phyloP scores from a whole-genome alignment of 1,140 invertebrate genomes.

The Ridgeia piscesae region DNA sequence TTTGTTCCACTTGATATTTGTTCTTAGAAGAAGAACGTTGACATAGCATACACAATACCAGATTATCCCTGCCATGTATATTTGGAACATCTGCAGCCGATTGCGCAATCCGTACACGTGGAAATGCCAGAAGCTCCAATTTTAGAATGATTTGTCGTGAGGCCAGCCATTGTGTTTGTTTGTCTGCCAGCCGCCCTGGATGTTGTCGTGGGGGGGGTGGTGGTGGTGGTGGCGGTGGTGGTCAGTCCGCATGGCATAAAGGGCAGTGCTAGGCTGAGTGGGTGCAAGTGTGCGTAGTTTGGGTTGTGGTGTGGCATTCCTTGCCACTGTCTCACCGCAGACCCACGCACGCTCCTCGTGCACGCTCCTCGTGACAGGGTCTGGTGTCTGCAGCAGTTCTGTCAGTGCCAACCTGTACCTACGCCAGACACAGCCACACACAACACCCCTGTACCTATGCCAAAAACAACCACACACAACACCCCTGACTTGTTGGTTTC shows the following conservation, averaged over 20 bases:
- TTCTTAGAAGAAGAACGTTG: not conserved
- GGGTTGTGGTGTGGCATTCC: not conserved
- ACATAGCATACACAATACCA: not conserved
- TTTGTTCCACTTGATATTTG: not conserved
- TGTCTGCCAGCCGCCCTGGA: not conserved
- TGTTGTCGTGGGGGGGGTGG: not conserved
- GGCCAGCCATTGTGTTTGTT: not conserved
- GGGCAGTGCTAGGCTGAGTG: not conserved
- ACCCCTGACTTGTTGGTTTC: not conserved
- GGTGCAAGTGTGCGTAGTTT: not conserved
- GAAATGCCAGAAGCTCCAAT: not conserved
- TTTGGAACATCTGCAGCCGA: not conserved
- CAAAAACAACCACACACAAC: too few relatives aligned
- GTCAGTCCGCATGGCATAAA: too few relatives aligned
- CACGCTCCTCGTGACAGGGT: too few relatives aligned
- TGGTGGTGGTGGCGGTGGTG: too few relatives aligned
- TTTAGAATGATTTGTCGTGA: not conserved
- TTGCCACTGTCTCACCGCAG: not conserved
- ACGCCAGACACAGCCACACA: too few relatives aligned
- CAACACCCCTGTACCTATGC: not conserved
- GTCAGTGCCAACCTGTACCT: not conserved
- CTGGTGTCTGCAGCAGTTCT: not conserved
- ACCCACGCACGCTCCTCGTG: not conserved
- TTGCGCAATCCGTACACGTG: not conserved
- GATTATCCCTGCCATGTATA: not conserved